phyloP scores from a whole-genome alignment of 2,113 vertebrate species.

The Redunca redunca region DNA sequence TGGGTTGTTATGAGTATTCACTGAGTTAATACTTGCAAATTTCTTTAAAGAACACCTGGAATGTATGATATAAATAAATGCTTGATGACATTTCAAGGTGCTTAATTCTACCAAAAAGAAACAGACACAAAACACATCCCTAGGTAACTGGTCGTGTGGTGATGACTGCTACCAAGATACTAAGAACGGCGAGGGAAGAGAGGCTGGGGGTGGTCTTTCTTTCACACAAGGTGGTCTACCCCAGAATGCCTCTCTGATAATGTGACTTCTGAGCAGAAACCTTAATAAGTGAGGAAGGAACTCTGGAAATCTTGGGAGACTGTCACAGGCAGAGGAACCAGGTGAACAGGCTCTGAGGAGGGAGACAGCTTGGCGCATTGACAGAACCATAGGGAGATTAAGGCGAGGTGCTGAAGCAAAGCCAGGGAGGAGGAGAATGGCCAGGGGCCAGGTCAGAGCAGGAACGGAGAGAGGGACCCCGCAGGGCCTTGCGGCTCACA shows the following conservation, averaged over 20 bases:
- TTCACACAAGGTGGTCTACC: neutral
- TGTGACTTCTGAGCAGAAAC: neutral
- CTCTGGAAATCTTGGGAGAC: neutral
- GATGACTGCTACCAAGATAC: neutral
- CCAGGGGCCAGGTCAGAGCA: neutral
- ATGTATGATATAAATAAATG: neutral
- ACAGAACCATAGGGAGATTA: neutral
- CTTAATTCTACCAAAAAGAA: neutral
- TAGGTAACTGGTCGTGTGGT: fast-evolving
- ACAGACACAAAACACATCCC: neutral
- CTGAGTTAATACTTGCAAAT: neutral
- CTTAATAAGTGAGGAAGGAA: neutral
- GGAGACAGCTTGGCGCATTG: neutral
- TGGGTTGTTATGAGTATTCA: neutral
- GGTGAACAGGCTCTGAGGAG: neutral
- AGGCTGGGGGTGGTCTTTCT: neutral
- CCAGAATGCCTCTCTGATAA: neutral
- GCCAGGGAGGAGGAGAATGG: neutral
- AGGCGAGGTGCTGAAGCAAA: neutral
- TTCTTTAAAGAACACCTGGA: neutral
- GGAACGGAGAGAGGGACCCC: fast-evolving
- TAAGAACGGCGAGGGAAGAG: neutral
- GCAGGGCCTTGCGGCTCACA: fast-evolving
- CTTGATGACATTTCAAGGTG: neutral
- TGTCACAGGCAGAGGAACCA: neutral